Evolutionary conservation across 2,113 vertebrate species (phyloP), one percentile per base, ranked within the genome.

Genomic region (Ciconia boyciana): DNA sequence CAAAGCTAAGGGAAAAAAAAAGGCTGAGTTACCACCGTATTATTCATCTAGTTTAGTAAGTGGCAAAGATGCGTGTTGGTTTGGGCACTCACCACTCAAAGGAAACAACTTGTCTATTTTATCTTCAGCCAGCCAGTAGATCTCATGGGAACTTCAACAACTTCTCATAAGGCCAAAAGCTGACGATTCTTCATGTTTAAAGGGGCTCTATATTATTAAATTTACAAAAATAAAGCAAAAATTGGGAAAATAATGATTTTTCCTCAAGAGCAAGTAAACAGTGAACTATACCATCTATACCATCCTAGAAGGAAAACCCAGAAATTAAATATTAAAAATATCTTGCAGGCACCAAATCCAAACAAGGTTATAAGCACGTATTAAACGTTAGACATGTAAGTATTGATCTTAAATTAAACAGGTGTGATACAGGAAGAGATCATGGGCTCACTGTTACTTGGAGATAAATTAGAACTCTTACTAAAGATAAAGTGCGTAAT

Each of bases 171-270:
- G 11, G 15, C 32, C 58, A 74, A 54, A 80, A 61, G 7, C 11
- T 69, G 20, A 76, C 32, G 11, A 20, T 12, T 57, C 22, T 72
- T 65, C 10, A 16, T 11, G 7, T 51, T 80, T 61, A 18, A n/a
- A n/a, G 39, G 10, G 8, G 7, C 0, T 72, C 25, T 72, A 0
- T 18, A 4, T 51, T 39, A 60, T 19, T 41, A 18, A 5, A n/a
- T 19, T n/a, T 26, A 13, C 1, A 60, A 64, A 96, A 79, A 54
- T 15, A 17, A 65, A 46, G 8, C 16, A 54, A 87, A 71, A 57
- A 24, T 26, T 11, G 4, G 44, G 39, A 55, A 76, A 83, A 84
- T 3, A 55, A 26, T 0, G 1, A 25, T 71, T 89, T 80, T 79
- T 24, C 13, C 24, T 83, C n/a, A 31, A 34, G 10, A 52, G 4